These are phyloP conservation scores for Enteromius treurensis DNA, from an alignment of 2,797 vertebrate species.

Conservation along the genomic window DNA sequence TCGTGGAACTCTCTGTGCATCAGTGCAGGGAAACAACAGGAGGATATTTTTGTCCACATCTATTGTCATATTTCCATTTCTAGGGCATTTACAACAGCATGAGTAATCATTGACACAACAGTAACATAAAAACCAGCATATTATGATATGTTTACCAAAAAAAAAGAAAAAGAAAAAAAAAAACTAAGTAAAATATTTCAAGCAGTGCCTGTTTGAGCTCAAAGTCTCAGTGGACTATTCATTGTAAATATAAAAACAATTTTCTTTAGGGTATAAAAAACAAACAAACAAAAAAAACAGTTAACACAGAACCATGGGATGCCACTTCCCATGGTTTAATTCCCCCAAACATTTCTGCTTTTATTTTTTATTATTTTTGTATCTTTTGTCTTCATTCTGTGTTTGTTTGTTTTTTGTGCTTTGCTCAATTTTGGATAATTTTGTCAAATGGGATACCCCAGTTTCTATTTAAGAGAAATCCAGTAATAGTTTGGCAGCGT, in stretches of 20 bases:
- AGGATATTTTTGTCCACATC: constrained; percentile 75
- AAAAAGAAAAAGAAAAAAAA: constrained; percentile 67
- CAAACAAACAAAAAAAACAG: constrained; percentile 54
- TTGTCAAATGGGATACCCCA: constrained; percentile 83
- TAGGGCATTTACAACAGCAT: constrained; percentile 89
- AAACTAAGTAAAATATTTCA: constrained; percentile 75
- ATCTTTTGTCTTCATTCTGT: constrained; percentile 61
- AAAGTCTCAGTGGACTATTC: constrained; percentile 94
- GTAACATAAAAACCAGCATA: constrained; percentile 87
- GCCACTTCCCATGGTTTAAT: constrained; percentile 80
- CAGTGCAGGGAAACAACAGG: constrained; percentile 86
- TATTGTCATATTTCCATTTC: constrained; percentile 84
- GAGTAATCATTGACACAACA: constrained; percentile 90
- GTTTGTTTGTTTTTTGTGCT: constrained; percentile 71
- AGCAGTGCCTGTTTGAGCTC: constrained; percentile 99
- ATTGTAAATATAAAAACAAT: constrained; percentile 89
- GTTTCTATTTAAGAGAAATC: constrained; percentile 84
- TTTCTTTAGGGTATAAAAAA: constrained; percentile 77
- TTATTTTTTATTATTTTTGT: constrained; percentile 49
- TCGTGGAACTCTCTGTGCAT: constrained; percentile 87
- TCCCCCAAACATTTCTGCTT: constrained; percentile 56
- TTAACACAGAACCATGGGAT: constrained; percentile 84
- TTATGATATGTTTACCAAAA: constrained; percentile 80
- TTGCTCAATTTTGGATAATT: constrained; percentile 83
- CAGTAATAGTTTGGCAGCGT: constrained; percentile 89